A percentile compares a stretch with the other conserved stretches of the same genome.
These are phyloP conservation scores for Eupithecia inturbata DNA, from an alignment of 2,888 invertebrate species.

Conservation along the genomic window DNA sequence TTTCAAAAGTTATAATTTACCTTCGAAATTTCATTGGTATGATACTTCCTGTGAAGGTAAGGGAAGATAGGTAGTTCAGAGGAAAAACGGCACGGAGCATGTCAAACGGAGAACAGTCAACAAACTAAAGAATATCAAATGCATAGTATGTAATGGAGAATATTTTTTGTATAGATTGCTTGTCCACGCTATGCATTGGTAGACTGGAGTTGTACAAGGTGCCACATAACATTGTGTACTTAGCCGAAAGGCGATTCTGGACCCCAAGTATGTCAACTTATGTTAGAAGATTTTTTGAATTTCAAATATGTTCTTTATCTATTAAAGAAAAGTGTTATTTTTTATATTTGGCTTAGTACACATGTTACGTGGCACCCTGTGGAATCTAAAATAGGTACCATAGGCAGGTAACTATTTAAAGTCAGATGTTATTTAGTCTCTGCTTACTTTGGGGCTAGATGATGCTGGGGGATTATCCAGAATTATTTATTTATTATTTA, in stretches of 20 bases:
- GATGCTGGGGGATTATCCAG: no score
- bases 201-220: neutral
- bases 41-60: neutral
- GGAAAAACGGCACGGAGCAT: neutral
- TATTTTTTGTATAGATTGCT: neutral
- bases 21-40: neutral
- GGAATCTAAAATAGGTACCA: neutral
- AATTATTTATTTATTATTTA: no score
- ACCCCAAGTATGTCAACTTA: no score
- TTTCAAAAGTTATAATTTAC: slow-evolving; percentile 1
- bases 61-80: neutral
- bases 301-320: no score
- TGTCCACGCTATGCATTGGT: neutral
- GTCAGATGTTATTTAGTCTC: no score
- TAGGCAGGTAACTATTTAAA: neutral
- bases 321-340: no score
- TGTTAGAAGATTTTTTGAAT: no score
- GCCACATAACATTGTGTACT: no score
- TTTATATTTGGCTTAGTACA: no score
- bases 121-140: neutral
- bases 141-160: neutral
- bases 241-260: no score
- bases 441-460: no score
- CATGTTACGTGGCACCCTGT: neutral
- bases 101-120: neutral